A percentile compares a stretch with the other conserved stretches of the same genome.
These are phyloP conservation scores for Campoplex capitator DNA, from an alignment of 2,888 invertebrate genomes.

Conservation along the genomic window DNA sequence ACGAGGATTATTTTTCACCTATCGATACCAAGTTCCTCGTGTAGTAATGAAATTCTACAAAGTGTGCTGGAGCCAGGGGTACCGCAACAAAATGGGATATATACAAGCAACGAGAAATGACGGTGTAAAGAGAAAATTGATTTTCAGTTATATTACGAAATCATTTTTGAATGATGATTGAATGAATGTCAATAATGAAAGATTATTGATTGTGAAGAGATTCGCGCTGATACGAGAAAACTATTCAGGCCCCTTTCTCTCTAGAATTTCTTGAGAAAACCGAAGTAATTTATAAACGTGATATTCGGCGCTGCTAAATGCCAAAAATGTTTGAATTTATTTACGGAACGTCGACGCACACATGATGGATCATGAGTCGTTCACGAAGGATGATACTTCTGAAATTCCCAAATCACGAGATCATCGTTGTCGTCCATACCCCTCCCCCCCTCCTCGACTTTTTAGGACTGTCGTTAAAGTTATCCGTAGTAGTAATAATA, in stretches of 20 bases:
- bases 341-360: slow-evolving; percentile 35
- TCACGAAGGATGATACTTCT: slow-evolving; percentile 44
- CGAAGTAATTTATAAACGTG: slow-evolving; percentile 24
- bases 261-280: background rate
- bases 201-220: slow-evolving; percentile 62
- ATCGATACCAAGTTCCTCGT: slow-evolving; percentile 68
- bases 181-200: slow-evolving; percentile 35
- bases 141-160: slow-evolving; percentile 8
- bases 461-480: slow-evolving; percentile 50
- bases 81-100: slow-evolving; percentile 26
- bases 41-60: slow-evolving; percentile 32
- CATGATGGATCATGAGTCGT: slow-evolving; percentile 43
- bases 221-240: slow-evolving; percentile 46
- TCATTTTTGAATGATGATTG: background rate
- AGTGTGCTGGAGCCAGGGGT: slow-evolving; percentile 41
- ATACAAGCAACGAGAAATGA: slow-evolving; percentile 28
- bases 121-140: slow-evolving; percentile 1
- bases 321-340: slow-evolving; percentile 46
- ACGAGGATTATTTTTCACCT: slow-evolving; percentile 5
- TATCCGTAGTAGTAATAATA: slow-evolving; percentile 55
- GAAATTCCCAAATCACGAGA: slow-evolving; percentile 54
- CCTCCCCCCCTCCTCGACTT: slow-evolving; percentile 46
- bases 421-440: slow-evolving; percentile 44
- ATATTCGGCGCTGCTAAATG: slow-evolving; percentile 38
- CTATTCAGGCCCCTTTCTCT: slow-evolving; percentile 25